Evolutionary conservation across 2,797 vertebrate genomes (phyloP), one percentile per base, ranked within the genome.

Genomic region (Parauchenoglanis punctatus): DNA sequence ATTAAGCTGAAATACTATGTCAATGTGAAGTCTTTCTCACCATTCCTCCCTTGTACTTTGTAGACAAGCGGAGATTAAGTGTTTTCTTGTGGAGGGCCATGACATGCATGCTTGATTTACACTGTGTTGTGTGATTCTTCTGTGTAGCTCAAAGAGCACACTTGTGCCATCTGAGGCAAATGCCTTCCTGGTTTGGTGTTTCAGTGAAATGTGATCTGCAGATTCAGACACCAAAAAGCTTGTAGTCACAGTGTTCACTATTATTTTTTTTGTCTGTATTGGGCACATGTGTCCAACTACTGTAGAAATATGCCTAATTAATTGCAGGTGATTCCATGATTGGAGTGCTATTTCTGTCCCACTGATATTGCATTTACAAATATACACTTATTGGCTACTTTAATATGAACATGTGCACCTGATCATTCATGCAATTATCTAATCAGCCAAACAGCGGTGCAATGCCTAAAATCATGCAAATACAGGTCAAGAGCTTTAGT

Each of bases 31-130:
- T 44, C 49, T 67, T 84, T 78, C 86, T 85, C 77, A 63, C 81
- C 44, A 84, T 54, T 65, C 72, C 73, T 81, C 78, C 76, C 88
- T 86, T 77, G 56, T 78, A 81, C 72, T 73, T 85, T 63, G 59
- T 58, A 83, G 82, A 89, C 87, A 88, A 85, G 80, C 73, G 5
- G 83, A 87, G 90, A 89, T 88, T 86, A 89, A 86, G 89, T 87
- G 89, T 91, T 89, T 86, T 85, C 61, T 81, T 65, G 83, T 67
- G 63, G 83, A 86, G 76, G 89, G 86, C 87, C 85, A 31, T 86
- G 90, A 91, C 89, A 88, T 88, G 56, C 83, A 84, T 83, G 80
- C 87, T 86, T 87, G 89, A 89, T 89, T 90, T 88, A 87, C 81
- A 78, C 83, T 65, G 81, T 78, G 73, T 65, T 72, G 11, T 59